A percentile compares a stretch with the other conserved stretches of the same genome.
These are phyloP conservation scores for Microtus montanus DNA, from an alignment of 2,113 vertebrate genomes.

Conservation along the genomic window DNA sequence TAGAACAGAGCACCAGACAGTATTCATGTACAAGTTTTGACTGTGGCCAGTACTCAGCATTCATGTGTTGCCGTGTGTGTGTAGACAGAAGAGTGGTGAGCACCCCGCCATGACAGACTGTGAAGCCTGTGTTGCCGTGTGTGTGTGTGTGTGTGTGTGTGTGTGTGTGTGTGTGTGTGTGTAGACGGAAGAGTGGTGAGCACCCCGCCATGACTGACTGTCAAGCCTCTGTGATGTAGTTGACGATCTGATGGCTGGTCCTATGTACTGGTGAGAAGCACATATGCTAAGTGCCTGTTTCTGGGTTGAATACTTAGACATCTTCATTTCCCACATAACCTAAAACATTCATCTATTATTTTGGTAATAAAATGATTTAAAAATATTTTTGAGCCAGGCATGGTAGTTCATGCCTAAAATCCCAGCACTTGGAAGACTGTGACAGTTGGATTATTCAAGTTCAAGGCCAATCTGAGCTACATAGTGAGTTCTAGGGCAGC, in stretches of 20 bases:
- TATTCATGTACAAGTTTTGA: not conserved
- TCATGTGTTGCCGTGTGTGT: not conserved
- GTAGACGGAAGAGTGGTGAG: not conserved
- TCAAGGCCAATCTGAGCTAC: not conserved
- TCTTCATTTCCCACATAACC: conserved; percentile 6
- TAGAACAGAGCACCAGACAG: not conserved
- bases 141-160: too few species aligned
- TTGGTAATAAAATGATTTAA: not conserved
- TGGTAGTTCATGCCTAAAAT: not conserved
- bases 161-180: not conserved
- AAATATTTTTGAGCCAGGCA: not conserved
- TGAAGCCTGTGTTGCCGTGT: not conserved
- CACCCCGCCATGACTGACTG: not conserved
- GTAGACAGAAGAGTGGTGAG: not conserved
- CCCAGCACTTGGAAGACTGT: not conserved
- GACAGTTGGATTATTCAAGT: not conserved
- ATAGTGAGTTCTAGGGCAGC: not conserved
- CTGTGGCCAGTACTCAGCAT: not conserved
- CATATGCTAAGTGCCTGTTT: not conserved
- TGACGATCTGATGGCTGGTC: not conserved
- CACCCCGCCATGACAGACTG: not conserved
- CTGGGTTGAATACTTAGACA: not conserved
- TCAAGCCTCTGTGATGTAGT: not conserved
- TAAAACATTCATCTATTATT: conserved; percentile 33
- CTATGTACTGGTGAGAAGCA: not conserved